Base-by-base conservation (phyloP, 2,113 vertebrate species). In the Limanda limanda region DNA sequence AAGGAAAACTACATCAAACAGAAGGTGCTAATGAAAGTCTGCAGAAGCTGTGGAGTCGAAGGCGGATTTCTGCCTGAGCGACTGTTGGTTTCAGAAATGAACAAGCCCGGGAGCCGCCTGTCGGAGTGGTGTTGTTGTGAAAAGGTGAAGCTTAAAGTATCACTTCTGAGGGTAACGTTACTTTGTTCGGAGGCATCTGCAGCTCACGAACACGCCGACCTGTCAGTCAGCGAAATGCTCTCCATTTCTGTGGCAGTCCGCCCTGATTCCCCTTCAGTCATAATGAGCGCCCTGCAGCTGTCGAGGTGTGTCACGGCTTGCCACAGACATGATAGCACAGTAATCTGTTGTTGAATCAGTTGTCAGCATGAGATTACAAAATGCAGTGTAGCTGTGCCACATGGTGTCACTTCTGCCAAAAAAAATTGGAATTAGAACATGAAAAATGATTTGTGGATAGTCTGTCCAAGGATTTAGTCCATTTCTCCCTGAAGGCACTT, bases 191-290 rank as follows among this genome's bases (percentile, higher is more conserved):
- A 84, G 54, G 42, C 25, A 0, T 83, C 27, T 78, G 63, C 40
- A 83, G 48, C 67, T 83, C 45, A 54, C 59, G n/a, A 23, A 79
- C 73, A 63, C 76, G 71, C 42, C 89, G 35, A 20, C 40, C 52
- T 89, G 74, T 88, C 90, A 88, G 35, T 86, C 85, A 84, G 0
- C n/a, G 15, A 71, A 56, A 82, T 14, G 18, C 14, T 47, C 82
- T 84, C 62, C 3, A 6, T 76, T 72, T 74, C 76, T 83, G 51
- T n/a, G 57, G 51, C 74, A 83, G 79, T 88, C 83, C 78, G 47
- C 52, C 11, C 24, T 20, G 27, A 71, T 67, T 73, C 70, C 75
- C 2, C 2, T 59, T 40, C 61, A 9, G 17, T 69, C 73, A 56
- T 37, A 40, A 68, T 57, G 59, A 21, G 23, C 48, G 65, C 77